Evolutionary conservation across 2,113 vertebrate genomes (phyloP), one percentile per base, ranked within the genome.

Genomic region (Bufo bufo): DNA sequence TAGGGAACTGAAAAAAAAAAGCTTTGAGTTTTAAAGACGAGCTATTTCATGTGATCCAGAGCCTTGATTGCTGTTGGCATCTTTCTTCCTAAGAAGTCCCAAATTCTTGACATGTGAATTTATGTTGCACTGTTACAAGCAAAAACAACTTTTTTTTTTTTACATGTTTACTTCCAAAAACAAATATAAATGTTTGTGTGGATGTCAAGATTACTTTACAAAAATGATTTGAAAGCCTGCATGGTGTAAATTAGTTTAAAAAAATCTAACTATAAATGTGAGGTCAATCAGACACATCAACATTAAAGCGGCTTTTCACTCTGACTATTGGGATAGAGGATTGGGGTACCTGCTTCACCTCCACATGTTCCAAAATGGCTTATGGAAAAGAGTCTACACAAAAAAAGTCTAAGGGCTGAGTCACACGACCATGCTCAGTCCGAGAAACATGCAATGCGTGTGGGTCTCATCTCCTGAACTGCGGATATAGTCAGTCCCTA

Each of bases 1-100:
- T 85, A 66, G 7, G 12, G n/a, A 75, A 71, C 16, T 45, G 58
- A 72, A 56, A 80, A 23, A 81, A 71, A 77, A 16, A 23, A 47
- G 2, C 69, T 85, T 85, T 58, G 52, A 85, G 49, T 84, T 63
- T 84, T 80, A 80, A 43, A 80, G 49, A 84, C n/a, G 3, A 20
- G 63, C 47, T 33, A 17, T 84, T 54, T 84, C 54, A 71, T 63
- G 43, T 33, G 49, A 71, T 50, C 63, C 81, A 69, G 81, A 13
- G 81, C 81, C 17, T 12, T 66, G 61, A 83, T 49, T 54, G 16
- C 23, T 65, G 47, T 65, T 79, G 85, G n/a, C 75, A 52, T 71
- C 63, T n/a, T 52, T 71, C 43, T 77, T n/a, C 47, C 58, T 69
- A 79, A 66, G 75, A 69, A 69, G 50, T 80, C 5, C 19, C 23